Evolutionary conservation across 2,797 vertebrate species (phyloP), one percentile per base, ranked within the genome.

Genomic region (Botia kubotai): DNA sequence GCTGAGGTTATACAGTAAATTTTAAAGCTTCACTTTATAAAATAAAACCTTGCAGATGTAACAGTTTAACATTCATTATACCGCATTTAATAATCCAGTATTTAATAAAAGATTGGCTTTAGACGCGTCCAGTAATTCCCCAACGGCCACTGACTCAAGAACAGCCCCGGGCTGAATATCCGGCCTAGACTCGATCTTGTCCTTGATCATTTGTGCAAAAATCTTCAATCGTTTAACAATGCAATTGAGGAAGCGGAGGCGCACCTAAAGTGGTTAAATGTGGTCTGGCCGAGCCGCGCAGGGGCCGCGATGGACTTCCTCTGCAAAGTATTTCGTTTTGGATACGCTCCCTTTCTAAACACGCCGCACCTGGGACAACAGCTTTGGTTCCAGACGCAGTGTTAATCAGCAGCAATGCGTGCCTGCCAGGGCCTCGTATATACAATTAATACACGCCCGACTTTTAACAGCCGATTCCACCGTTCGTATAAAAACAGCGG

Each of bases 301-400:
- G 89, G 89, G 90, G 84, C 89, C 77, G 84, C 83, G 87, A 91
- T 89, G 91, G 91, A 93, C 91, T 94, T 93, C 93, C 91, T 92
- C 91, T 90, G 89, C 89, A 91, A 92, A 92, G 91, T 92, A 93
- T 92, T 92, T 90, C 89, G 87, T 90, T 91, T 91, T 93, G 93
- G 93, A 93, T 87, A 88, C 88, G 52, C 77, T 90, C 88, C 84
- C 89, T 94, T 87, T 93, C 88, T 88, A 95, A 93, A 94, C 92
- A 94, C 88, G 74, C 88, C 86, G 91, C 92, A 94, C 94, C 94
- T 95, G 94, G 92, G 92, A 94, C 93, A 94, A 94, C 94, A 95
- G 89, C 89, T 86, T 91, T 87, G 72, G 84, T 86, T 93, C 89
- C 92, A 92, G 88, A 84, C 89, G 82, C 82, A 75, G 88, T 88